Percentiles rank a stretch among this genome's conserved stretches.
Conservation (phyloP, 1,140 invertebrate genomes). For the Zaprionus davidi region DNA sequence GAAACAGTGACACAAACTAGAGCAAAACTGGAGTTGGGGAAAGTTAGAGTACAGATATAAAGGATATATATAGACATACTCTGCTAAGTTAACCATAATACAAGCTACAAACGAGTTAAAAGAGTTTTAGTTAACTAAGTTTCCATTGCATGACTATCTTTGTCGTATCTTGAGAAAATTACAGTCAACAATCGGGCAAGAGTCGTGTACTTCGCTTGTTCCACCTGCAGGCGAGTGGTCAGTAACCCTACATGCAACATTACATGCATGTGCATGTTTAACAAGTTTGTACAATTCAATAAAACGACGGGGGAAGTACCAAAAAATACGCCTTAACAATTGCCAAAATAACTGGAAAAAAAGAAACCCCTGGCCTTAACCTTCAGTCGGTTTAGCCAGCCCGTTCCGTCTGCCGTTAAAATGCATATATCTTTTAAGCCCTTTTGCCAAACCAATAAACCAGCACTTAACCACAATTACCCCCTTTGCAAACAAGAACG, state of each 20-base stretch:
- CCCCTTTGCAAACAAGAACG: conserved; percentile 70
- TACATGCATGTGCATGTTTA: conserved; percentile 45
- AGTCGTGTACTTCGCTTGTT: background rate
- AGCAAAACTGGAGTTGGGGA: background rate
- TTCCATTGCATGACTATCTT: background rate
- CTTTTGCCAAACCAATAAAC: conserved; percentile 80
- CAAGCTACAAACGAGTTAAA: background rate
- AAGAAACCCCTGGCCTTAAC: conserved; percentile 55
- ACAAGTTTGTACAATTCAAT: conserved; percentile 25
- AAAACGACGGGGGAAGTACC: conserved; percentile 1
- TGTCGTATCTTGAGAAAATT: background rate
- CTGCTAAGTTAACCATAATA: no score
- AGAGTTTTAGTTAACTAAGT: background rate
- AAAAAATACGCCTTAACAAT: conserved; percentile 16
- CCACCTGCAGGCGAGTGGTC: background rate
- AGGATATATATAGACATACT: no score
- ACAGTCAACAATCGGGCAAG: background rate
- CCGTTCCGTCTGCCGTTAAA: conserved; percentile 49
- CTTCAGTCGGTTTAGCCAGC: conserved; percentile 43
- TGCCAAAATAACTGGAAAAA: conserved; percentile 34
- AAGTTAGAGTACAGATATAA: background rate
- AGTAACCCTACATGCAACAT: conserved; percentile 24
- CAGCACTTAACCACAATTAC: conserved; percentile 83
- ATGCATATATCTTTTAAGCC: conserved; percentile 74
- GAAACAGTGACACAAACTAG: background rate